Evolutionary conservation across 2,113 vertebrate genomes (phyloP).

Genomic region (Urocolius indicus): DNA sequence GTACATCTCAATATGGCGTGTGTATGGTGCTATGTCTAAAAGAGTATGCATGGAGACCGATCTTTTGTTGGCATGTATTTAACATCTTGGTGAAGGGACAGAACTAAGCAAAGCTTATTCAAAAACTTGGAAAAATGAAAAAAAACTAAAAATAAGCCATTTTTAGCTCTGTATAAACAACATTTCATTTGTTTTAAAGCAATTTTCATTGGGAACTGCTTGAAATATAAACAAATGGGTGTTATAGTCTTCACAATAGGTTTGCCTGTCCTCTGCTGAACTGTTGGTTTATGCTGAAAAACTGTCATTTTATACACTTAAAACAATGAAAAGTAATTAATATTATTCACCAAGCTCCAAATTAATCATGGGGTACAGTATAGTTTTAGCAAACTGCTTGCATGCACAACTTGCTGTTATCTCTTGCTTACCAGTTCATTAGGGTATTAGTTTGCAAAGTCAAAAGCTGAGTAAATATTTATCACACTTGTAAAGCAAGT

Average conservation of each 20-base stretch:
- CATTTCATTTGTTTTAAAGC: background rate
- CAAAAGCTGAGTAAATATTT: background rate
- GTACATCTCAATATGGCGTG: background rate
- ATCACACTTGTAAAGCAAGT: conserved; percentile 48
- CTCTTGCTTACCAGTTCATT: conserved; percentile 20
- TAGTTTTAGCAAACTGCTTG: conserved; percentile 44
- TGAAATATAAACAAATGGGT: background rate
- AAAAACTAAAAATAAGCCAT: background rate
- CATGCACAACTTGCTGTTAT: conserved; percentile 3
- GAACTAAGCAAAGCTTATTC: background rate
- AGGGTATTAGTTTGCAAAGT: conserved; percentile 36
- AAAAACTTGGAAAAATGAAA: background rate
- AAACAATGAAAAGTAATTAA: conserved; percentile 46
- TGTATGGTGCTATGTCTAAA: background rate
- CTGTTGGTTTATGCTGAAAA: background rate
- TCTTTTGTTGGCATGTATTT: background rate
- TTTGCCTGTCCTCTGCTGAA: background rate
- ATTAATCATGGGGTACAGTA: conserved; percentile 44
- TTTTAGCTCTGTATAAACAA: background rate
- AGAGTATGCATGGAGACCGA: background rate
- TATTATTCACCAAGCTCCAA: conserved; percentile 59
- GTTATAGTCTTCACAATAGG: background rate
- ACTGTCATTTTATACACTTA: background rate
- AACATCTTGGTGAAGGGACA: background rate
- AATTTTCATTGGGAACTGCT: background rate